Evolutionary conservation across 2,888 invertebrate species (phyloP), one percentile per base, ranked within the genome.

Genomic region (Zonitis immaculata): DNA sequence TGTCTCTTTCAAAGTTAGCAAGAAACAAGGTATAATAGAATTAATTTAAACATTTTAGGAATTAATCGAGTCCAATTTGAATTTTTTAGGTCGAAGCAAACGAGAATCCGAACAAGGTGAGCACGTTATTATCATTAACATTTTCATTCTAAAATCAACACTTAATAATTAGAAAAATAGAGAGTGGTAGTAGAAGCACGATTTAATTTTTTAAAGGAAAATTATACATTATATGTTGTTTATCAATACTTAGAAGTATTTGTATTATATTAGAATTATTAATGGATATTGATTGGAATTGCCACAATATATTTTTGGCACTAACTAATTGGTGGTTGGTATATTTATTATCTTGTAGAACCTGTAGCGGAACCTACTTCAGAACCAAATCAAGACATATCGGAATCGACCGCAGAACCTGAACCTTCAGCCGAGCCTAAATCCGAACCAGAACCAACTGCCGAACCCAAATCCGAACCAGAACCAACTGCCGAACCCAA

Each of bases 1-100:
- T 68, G 85, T 90, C 3, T 88, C 89, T 0, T 90, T 86, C 72
- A 82, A 86, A 72, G 88, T 90, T 57, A 89, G 89, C 66, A 81
- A 80, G 14, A 81, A 79, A 57, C 79, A 80, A 76, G 81, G 82
- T 79, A 66, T 60, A 45, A 6, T n/a, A n/a, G n/a, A n/a, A n/a
- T n/a, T n/a, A n/a, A n/a, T n/a, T n/a, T n/a, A n/a, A n/a, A n/a
- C n/a, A n/a, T n/a, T n/a, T n/a, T n/a, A n/a, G n/a, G n/a, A n/a
- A n/a, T n/a, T n/a, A n/a, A n/a, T n/a, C n/a, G n/a, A n/a, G n/a
- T n/a, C n/a, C n/a, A n/a, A n/a, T n/a, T n/a, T n/a, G n/a, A n/a
- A n/a, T 49, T 26, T 64, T 63, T 27, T 70, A 53, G 77, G 77
- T 32, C 59, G 68, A 27, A 62, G 49, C 28, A 66, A 49, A 51